phyloP scores from a whole-genome alignment of 2,888 invertebrate genomes.

The Torymus tubicola region DNA sequence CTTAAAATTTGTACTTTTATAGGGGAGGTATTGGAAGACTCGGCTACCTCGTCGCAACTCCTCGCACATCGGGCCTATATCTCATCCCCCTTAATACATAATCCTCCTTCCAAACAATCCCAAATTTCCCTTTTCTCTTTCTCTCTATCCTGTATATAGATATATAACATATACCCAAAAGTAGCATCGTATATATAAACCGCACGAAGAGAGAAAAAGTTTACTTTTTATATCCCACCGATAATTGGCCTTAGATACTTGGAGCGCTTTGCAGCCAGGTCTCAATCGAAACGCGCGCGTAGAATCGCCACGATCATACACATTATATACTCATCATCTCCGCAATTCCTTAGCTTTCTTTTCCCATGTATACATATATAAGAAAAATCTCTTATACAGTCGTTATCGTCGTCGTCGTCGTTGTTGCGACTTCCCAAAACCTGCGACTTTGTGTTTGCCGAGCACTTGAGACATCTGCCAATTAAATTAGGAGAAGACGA shows the following conservation, averaged over 20 bases:
- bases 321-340: not conserved
- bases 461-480: slow-evolving; percentile 70
- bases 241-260: slow-evolving; percentile 57
- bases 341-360: not conserved
- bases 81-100: no score
- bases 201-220: no score
- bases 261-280: slow-evolving; percentile 65
- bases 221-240: slow-evolving; percentile 62
- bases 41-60: slow-evolving; percentile 60
- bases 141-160: no score
- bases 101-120: no score
- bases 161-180: no score
- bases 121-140: no score
- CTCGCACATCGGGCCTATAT: no score
- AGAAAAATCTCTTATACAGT: not conserved
- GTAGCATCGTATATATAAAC: no score
- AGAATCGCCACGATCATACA: slow-evolving; percentile 12
- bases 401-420: not conserved
- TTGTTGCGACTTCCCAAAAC: not conserved
- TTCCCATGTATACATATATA: not conserved
- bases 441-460: slow-evolving; percentile 44
- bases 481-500: slow-evolving; percentile 67
- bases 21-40: slow-evolving; percentile 73
- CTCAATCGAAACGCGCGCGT: slow-evolving; percentile 62
- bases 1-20: slow-evolving; percentile 76